Percentiles rank a stretch among this genome's conserved stretches.
phyloP scores from a whole-genome alignment of 2,797 vertebrate genomes.

The Malacoctenus gilli region DNA sequence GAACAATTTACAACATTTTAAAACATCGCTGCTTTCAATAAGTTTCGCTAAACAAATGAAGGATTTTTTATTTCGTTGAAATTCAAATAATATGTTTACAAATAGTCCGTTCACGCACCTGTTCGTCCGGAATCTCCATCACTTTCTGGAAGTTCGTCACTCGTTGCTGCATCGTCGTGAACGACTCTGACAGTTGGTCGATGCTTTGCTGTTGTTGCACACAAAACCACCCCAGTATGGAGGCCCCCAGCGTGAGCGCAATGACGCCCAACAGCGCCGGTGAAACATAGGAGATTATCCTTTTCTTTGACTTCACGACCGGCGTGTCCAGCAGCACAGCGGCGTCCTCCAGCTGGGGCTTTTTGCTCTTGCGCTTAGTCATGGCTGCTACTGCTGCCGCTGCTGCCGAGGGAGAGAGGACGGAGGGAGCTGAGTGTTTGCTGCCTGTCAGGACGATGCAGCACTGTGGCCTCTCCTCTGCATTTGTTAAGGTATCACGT shows the following conservation, averaged over 20 bases:
- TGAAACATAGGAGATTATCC: not conserved
- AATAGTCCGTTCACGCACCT: too few species aligned
- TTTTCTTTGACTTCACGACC: not conserved
- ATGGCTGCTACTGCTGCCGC: slow-evolving; percentile 16
- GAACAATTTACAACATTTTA: too few species aligned
- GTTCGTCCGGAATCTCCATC: not conserved
- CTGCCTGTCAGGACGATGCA: not conserved
- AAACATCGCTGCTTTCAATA: too few species aligned
- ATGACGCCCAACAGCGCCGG: not conserved
- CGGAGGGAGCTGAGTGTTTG: not conserved
- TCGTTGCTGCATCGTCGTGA: not conserved
- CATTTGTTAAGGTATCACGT: slow-evolving; percentile 16
- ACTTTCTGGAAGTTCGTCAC: slow-evolving; percentile 22
- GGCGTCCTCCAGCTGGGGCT: not conserved
- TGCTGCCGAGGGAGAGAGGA: not conserved
- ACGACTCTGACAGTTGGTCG: slow-evolving; percentile 5
- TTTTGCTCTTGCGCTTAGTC: slow-evolving; percentile 27
- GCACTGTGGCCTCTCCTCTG: slow-evolving; percentile 1
- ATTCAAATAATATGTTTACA: too few species aligned
- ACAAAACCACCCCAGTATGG: slow-evolving; percentile 3
- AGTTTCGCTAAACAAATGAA: too few species aligned
- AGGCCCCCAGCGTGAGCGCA: not conserved
- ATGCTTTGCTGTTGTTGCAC: slow-evolving; percentile 9
- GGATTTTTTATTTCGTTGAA: too few species aligned
- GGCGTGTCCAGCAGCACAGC: slow-evolving; percentile 11